These are phyloP conservation scores for Drosophila vallismaia DNA, from an alignment of 2,888 invertebrate species.

Conservation along the genomic window DNA sequence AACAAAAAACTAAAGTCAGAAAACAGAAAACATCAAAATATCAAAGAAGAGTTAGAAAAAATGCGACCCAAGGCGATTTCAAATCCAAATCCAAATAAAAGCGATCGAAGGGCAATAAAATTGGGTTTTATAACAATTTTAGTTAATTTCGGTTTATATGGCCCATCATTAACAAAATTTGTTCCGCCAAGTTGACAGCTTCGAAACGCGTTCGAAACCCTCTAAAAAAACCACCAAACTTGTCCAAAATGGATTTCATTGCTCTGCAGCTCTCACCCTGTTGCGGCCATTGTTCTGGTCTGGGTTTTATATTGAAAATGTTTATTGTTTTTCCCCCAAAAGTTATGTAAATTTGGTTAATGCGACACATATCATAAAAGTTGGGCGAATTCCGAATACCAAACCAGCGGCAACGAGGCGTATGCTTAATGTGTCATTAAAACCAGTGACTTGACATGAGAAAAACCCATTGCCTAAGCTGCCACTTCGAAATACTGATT, in stretches of 20 bases:
- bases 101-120: slow-evolving; percentile 53
- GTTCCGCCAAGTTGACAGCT: slow-evolving; percentile 75
- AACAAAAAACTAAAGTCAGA: slow-evolving; percentile 25
- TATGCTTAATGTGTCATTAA: slow-evolving; percentile 76
- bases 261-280: slow-evolving; percentile 34
- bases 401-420: slow-evolving; percentile 65
- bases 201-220: slow-evolving; percentile 57
- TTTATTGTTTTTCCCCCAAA: slow-evolving; percentile 40
- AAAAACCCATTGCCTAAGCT: slow-evolving; percentile 51
- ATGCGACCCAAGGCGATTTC: slow-evolving; percentile 23
- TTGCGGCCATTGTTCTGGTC: slow-evolving; percentile 54
- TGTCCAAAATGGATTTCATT: slow-evolving; percentile 40
- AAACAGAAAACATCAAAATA: slow-evolving; percentile 32
- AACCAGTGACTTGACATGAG: slow-evolving; percentile 65
- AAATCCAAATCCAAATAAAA: slow-evolving; percentile 22
- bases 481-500: slow-evolving; percentile 36
- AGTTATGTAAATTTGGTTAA: slow-evolving; percentile 42
- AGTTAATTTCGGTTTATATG: slow-evolving; percentile 71
- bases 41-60: slow-evolving; percentile 46
- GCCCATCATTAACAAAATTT: slow-evolving; percentile 73
- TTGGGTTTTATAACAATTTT: slow-evolving; percentile 70
- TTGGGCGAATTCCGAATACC: slow-evolving; percentile 41
- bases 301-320: slow-evolving; percentile 53
- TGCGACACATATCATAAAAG: slow-evolving; percentile 35
- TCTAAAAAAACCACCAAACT: slow-evolving; percentile 43